Conservation (phyloP, 2,888 invertebrate genomes). For the Limnephilus auricula region DNA sequence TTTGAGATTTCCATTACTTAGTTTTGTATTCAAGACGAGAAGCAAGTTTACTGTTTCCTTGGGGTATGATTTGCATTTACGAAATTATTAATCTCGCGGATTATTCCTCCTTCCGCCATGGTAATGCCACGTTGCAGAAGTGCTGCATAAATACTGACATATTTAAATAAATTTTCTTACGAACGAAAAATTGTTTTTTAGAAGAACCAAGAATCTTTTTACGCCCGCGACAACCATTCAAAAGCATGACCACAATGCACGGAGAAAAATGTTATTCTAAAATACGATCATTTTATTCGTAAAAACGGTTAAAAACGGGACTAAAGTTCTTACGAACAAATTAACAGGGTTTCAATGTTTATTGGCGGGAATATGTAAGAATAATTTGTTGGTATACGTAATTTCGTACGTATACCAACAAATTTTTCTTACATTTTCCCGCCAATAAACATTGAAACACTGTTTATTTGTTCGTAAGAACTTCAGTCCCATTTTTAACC, state of each 20-base stretch:
- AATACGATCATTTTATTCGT: no score
- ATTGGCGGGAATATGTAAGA: no score
- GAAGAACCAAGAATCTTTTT: neutral
- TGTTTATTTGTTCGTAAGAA: no score
- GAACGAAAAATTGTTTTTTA: neutral
- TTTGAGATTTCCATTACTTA: neutral
- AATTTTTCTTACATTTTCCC: no score
- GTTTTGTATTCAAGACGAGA: neutral
- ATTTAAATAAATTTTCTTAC: neutral
- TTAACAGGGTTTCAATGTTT: no score
- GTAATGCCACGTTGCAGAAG: neutral
- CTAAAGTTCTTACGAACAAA: no score
- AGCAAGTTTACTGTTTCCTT: neutral
- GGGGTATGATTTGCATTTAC: neutral
- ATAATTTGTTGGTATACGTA: no score
- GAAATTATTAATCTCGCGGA: constrained; percentile 2
- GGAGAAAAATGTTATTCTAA: no score
- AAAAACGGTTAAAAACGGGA: no score
- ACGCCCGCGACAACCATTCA: neutral
- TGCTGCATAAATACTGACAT: neutral
- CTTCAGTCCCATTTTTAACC: no score
- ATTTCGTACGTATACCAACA: no score
- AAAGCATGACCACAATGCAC: neutral
- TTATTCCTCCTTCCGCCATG: neutral
- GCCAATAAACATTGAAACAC: no score